Base-by-base conservation (phyloP, 2,888 invertebrate species). In the Cryptus armator region DNA sequence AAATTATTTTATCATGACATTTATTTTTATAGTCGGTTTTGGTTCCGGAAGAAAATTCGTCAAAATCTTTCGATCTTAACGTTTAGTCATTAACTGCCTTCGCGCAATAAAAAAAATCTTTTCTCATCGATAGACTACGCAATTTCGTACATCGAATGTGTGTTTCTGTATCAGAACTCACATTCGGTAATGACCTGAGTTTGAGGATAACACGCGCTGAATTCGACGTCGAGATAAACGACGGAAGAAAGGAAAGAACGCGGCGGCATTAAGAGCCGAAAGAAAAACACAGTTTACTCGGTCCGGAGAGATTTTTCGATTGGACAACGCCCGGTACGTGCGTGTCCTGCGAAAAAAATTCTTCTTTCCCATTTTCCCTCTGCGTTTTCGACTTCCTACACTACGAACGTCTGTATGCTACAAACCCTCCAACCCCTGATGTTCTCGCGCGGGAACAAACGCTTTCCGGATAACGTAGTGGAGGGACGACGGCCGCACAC, bases 301-400 rank as follows among this genome's bases (percentile, higher is more conserved):
- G 44, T 48, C 53, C 59, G 71, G 70, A 77, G 85, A 87, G 87
- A 88, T 88, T 88, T 88, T 86, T 84, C 86, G 88, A 88, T 88
- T 89, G 87, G 85, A 87, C 85, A 86, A 84, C 86, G 83, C 79
- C 72, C 77, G 80, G 86, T 87, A 88, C 86, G 87, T 87, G 89
- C 87, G 87, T 89, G 87, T 89, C 86, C 85, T 86, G 80, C 81
- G 84, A 80, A 87, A 88, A 87, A 86, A 86, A 80, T 80, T 76
- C 78, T 68, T 75, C 81, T 62, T 83, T 48, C 75, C 68, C 59
- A 7, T 37, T 76, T 59, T 43, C 72, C 43, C 53, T 72, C 62
- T 19, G 67, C 46, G 53, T 68, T 53, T 53, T 67, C 64, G 53
- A 77, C 86, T 78, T 76, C 64, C 82, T 78, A 68, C 46, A 48